Conservation (phyloP, 1,140 invertebrate species). For the Drosophila eugracilis region DNA sequence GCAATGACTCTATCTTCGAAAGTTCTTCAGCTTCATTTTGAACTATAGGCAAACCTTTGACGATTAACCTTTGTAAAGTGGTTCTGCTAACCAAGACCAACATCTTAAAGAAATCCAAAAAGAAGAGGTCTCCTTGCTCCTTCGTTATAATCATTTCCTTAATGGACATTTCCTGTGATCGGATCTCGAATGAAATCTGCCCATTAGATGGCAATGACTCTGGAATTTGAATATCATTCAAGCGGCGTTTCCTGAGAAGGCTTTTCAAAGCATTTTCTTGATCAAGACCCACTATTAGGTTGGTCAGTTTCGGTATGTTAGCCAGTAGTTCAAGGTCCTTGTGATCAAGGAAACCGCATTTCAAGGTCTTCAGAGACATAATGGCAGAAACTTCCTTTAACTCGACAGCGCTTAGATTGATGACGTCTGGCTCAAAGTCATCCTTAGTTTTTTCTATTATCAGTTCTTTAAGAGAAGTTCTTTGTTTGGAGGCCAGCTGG, state of each 20-base stretch:
- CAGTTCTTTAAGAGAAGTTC: not conserved
- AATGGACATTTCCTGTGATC: not conserved
- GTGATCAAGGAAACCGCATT: slow-evolving; percentile 1
- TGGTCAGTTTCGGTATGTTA: not conserved
- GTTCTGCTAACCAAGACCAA: not conserved
- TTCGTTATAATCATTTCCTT: not conserved
- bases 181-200: not conserved
- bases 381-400: slow-evolving; percentile 2
- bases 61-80: not conserved
- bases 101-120: not conserved
- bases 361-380: not conserved
- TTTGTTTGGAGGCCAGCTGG: not conserved
- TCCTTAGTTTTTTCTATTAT: not conserved
- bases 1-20: not conserved
- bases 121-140: not conserved
- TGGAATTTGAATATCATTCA: not conserved
- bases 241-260: not conserved
- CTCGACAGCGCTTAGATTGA: not conserved
- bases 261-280: not conserved
- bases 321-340: not conserved
- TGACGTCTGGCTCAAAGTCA: not conserved
- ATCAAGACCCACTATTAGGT: not conserved
- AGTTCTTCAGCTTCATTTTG: slow-evolving; percentile 1
- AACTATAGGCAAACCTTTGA: slow-evolving; percentile 1
- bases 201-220: not conserved